phyloP scores from a whole-genome alignment of 2,888 invertebrate genomes.

The Oxyteleia sp. region DNA sequence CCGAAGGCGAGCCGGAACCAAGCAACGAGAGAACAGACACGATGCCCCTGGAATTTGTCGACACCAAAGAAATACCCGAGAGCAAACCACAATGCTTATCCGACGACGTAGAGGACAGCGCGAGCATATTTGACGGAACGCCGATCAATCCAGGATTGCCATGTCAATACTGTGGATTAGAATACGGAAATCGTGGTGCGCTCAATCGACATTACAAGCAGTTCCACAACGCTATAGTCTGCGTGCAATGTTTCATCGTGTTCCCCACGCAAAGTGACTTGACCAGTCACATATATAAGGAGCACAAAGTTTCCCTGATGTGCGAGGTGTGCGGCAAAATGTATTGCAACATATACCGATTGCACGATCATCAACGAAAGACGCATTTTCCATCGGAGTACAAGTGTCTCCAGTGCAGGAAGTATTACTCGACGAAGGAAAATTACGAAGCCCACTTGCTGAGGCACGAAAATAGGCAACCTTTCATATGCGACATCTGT shows the following conservation, averaged over 20 bases:
- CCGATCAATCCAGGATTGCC: no score
- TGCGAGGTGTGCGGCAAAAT: constrained; percentile 77
- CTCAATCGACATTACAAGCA: constrained; percentile 71
- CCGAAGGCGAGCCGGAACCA: neutral
- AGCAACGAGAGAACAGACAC: neutral
- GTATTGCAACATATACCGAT: constrained; percentile 66
- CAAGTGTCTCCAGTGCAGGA: constrained; percentile 65
- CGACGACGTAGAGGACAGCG: no score
- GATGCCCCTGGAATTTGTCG: neutral
- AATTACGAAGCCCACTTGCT: constrained; percentile 38
- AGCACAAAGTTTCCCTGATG: constrained; percentile 67
- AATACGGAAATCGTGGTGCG: constrained; percentile 63
- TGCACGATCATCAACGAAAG: constrained; percentile 67
- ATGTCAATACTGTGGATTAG: constrained; percentile 60
- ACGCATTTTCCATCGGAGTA: constrained; percentile 53
- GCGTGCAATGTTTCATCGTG: constrained; percentile 78
- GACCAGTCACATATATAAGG: constrained; percentile 63
- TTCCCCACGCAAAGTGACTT: constrained; percentile 88
- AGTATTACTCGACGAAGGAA: constrained; percentile 35
- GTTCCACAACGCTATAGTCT: constrained; percentile 70
- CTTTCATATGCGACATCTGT: constrained; percentile 56
- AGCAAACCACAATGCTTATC: neutral
- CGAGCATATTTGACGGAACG: no score
- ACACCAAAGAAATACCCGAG: neutral
- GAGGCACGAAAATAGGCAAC: constrained; percentile 83